Conservation (phyloP, 1,140 invertebrate species). For the Drosophila pallidifrons region DNA sequence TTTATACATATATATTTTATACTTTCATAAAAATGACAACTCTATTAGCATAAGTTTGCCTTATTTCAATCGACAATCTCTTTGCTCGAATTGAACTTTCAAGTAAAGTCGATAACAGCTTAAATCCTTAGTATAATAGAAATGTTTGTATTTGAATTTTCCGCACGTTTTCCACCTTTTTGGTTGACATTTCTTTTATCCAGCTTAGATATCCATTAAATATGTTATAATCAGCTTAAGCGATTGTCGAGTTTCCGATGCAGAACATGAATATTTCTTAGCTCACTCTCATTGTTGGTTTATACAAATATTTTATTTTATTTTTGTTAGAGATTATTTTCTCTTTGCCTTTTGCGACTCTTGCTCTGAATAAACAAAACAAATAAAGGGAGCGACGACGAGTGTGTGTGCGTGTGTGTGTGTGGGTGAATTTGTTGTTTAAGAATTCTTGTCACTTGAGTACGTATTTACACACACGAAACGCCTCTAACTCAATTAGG, state of each 20-base stretch:
- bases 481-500: conserved; percentile 48
- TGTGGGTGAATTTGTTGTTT: conserved; percentile 3
- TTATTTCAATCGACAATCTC: no score
- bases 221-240: conserved; percentile 42
- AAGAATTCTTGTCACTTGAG: conserved; percentile 33
- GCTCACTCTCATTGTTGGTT: conserved; percentile 7
- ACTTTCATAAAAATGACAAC: no score
- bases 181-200: no score
- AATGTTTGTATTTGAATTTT: conserved; percentile 10
- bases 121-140: conserved; percentile 9
- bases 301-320: conserved; percentile 12
- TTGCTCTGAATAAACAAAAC: conserved; percentile 16
- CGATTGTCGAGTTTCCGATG: conserved; percentile 6
- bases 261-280: conserved; percentile 1
- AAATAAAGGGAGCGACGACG: conserved; percentile 10
- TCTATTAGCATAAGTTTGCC: not conserved
- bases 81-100: not conserved
- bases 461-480: conserved; percentile 47
- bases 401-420: conserved; percentile 4
- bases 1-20: no score
- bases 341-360: conserved; percentile 8
- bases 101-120: not conserved
- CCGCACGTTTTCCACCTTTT: not conserved
- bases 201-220: conserved; percentile 18
- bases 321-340: conserved; percentile 25